Evolutionary conservation across 2,113 vertebrate species (phyloP).

Genomic region (Odontophorus gujanensis): DNA sequence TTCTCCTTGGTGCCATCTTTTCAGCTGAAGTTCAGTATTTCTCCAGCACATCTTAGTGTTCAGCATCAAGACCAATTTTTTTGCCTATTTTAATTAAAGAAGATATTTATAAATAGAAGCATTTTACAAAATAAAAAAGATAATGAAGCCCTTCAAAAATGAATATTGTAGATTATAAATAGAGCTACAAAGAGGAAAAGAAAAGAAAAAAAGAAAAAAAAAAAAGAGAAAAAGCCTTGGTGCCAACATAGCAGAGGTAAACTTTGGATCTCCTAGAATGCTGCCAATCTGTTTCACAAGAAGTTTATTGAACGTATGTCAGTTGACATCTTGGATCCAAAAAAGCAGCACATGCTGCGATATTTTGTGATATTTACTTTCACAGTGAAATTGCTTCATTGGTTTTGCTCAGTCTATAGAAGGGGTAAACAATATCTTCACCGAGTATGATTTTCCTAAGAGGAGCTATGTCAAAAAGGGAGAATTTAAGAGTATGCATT

Average conservation of each 20-base stretch:
- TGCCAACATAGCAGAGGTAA: background rate
- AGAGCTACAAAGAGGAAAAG: background rate
- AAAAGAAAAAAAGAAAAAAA: background rate
- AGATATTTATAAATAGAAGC: fast-evolving
- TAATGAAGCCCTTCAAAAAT: background rate
- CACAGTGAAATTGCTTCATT: background rate
- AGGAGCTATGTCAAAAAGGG: background rate
- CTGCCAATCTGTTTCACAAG: background rate
- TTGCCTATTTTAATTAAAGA: background rate
- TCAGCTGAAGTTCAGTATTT: background rate
- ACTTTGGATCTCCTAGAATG: background rate
- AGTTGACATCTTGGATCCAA: background rate
- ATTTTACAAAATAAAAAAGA: background rate
- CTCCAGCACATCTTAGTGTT: background rate
- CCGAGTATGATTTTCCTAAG: background rate
- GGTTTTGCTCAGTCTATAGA: background rate
- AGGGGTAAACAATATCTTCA: background rate
- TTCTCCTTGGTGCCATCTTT: background rate
- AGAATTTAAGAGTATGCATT: background rate
- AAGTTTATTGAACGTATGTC: background rate
- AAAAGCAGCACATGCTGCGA: background rate
- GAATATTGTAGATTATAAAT: background rate
- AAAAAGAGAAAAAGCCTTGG: background rate
- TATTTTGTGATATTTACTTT: background rate
- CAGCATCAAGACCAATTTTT: background rate